Evolutionary conservation across 1,140 invertebrate genomes (phyloP).

Genomic region (Oryzaephilus surinamensis): DNA sequence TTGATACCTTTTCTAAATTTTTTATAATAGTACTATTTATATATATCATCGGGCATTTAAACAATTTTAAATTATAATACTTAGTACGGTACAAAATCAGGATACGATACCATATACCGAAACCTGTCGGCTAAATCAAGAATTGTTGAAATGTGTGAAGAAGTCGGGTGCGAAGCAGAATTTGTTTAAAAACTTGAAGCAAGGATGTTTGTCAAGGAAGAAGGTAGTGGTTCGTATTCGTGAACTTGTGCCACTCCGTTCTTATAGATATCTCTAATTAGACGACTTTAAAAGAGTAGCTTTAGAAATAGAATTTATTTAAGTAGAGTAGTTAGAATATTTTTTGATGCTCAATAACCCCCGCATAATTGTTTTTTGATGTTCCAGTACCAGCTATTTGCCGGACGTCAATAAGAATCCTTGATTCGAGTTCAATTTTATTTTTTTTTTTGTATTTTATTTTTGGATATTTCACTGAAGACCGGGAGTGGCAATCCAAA

Average conservation of each 20-base stretch:
- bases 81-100: slow-evolving; percentile 2
- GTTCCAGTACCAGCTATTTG: slow-evolving; percentile 68
- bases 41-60: too few species aligned
- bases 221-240: slow-evolving; percentile 11
- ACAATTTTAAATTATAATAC: too few species aligned
- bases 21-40: neutral
- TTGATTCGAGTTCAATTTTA: slow-evolving; percentile 23
- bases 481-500: slow-evolving; percentile 27
- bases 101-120: slow-evolving; percentile 13
- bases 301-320: too few species aligned
- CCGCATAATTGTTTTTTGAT: slow-evolving; percentile 35
- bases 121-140: too few species aligned
- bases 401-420: slow-evolving; percentile 50
- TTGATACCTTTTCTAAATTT: slow-evolving; percentile 12
- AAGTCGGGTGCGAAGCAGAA: too few species aligned
- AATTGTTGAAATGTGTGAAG: too few species aligned
- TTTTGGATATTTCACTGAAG: slow-evolving; percentile 17
- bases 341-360: slow-evolving; percentile 11
- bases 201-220: too few species aligned
- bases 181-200: too few species aligned
- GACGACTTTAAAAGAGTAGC: too few species aligned
- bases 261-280: too few species aligned
- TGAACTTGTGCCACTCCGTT: slow-evolving; percentile 4
- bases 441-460: slow-evolving; percentile 13
- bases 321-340: slow-evolving; percentile 9